Evolutionary conservation across 2,113 vertebrate species (phyloP).

Genomic region (Oxyura jamaicensis): DNA sequence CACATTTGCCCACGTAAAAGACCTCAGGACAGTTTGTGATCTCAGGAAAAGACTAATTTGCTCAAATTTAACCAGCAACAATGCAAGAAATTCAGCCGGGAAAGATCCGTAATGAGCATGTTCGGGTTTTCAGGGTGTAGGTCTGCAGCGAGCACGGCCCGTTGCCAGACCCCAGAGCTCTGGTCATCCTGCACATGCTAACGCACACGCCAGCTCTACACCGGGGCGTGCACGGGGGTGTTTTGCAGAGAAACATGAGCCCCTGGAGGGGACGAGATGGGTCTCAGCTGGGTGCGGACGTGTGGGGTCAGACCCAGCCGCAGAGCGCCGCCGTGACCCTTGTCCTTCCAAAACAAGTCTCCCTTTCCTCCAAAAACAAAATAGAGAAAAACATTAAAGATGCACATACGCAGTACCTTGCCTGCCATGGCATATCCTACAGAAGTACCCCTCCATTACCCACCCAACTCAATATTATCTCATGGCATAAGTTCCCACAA

Average conservation of each 20-base stretch:
- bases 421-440: background rate
- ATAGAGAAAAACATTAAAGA: background rate
- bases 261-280: no score
- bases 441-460: background rate
- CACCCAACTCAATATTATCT: background rate
- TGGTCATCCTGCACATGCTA: background rate
- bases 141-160: accelerated
- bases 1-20: background rate
- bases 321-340: background rate
- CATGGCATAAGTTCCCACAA: background rate
- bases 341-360: background rate
- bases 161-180: background rate
- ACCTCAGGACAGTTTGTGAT: background rate
- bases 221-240: accelerated
- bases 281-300: background rate
- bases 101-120: background rate
- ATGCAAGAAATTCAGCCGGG: background rate
- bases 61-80: background rate
- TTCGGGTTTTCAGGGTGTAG: background rate
- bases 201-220: background rate
- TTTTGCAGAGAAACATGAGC: background rate
- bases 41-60: background rate
- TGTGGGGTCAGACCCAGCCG: no score
- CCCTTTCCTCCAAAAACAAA: accelerated
- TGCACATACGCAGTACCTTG: background rate